Base-by-base conservation (phyloP, 2,888 invertebrate species). In the Erebia ligea region DNA sequence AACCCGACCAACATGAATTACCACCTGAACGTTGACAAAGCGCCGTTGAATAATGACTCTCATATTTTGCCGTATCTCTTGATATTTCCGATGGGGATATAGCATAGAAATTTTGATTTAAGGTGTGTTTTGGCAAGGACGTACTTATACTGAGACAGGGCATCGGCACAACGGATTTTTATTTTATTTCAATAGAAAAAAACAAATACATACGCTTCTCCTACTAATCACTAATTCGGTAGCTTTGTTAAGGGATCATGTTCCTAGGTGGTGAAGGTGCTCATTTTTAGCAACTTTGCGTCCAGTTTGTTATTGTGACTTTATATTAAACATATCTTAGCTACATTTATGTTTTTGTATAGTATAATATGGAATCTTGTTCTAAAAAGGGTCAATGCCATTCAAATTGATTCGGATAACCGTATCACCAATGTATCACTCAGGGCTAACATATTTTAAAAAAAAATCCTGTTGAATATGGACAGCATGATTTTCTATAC, bases 1-100 rank as follows among this genome's bases (percentile, higher is more conserved):
- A 86, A 86, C 84, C 84, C 82, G 76, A 80, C 82, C 84, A 85
- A 87, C 84, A 84, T 86, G 85, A 90, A 90, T 83, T 85, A 88
- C 85, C 86, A 87, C 82, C 79, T 79, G 81, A 83, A 86, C 86
- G 87, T 88, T 88, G 89, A 90, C 89, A 90, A 88, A 90, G 86
- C 84, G 78, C 76, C 72, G 71, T 71, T 89, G 88, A 89, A 84
- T 89, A 87, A 91, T 90, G 88, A 79, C 86, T 82, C 82, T 83
- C 86, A 92, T 91, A 91, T 91, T 90, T 91, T 81, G 83, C 78
- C 87, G 86, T 89, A 91, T 91, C 89, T 91, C 81, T 83, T 86
- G 85, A 91, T 90, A 90, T 89, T 88, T 84, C 85, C 84, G 76
- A 83, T 85, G 84, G 85, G 88, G 89, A 87, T 88, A 88, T 88